These are phyloP conservation scores for Echeneis naucrates DNA, from an alignment of 2,797 vertebrate species.

Conservation along the genomic window DNA sequence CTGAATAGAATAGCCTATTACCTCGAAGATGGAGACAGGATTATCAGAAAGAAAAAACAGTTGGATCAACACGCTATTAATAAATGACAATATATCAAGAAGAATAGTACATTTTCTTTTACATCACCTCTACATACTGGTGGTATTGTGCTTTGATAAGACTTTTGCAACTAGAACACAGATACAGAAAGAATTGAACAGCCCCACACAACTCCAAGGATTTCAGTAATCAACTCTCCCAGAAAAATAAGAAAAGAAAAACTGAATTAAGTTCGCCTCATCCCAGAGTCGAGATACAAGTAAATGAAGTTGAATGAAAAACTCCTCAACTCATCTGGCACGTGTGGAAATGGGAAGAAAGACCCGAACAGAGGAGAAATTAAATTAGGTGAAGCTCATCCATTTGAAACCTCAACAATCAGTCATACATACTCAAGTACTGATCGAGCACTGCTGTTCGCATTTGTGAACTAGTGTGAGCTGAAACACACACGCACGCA, in stretches of 20 bases:
- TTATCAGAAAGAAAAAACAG: conserved; percentile 77
- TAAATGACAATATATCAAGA: conserved; percentile 84
- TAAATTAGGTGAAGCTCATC: conserved; percentile 40
- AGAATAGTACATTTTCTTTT: conserved; percentile 83
- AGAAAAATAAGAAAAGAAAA: not conserved
- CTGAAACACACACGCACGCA: conserved; percentile 22
- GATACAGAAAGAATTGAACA: conserved; percentile 75
- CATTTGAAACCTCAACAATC: conserved; percentile 38
- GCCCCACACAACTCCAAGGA: conserved; percentile 68
- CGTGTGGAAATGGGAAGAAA: conserved; percentile 36
- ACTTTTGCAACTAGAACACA: conserved; percentile 83
- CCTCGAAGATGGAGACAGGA: conserved; percentile 79
- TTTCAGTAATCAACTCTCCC: conserved; percentile 48
- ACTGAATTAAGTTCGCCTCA: conserved; percentile 24
- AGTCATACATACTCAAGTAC: not conserved
- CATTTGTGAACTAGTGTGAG: too few species aligned
- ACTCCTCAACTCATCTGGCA: conserved; percentile 31
- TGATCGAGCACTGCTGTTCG: conserved; percentile 7
- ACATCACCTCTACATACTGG: conserved; percentile 85
- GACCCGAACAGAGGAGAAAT: conserved; percentile 28
- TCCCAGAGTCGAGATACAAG: conserved; percentile 40
- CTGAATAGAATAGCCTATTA: conserved; percentile 84
- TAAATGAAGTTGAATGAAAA: conserved; percentile 56
- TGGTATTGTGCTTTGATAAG: conserved; percentile 88
- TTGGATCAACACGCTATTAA: conserved; percentile 77